Evolutionary conservation across 35 echinoderm and acorn worm genomes (phyloP), one percentile per base, ranked within the genome.

Genomic region (Hemicentrotus pulcherrimus): DNA sequence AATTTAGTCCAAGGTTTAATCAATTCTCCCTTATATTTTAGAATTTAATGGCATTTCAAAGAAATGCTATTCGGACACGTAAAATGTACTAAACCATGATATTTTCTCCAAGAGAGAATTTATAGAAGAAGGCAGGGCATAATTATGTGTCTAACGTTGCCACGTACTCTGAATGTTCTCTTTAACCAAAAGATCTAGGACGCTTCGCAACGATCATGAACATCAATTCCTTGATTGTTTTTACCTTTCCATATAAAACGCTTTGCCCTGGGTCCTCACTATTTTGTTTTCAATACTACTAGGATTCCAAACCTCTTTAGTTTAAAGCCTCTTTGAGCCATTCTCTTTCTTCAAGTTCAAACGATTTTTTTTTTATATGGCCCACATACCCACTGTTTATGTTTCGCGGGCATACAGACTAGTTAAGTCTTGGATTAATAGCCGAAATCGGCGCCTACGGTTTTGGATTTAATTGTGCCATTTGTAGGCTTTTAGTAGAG

Each of bases 401-500:
- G 65, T 78, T 22, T 22, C 19, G 22, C 9, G 22, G 18, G 65
- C 52, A 59, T 59, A 16, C 5, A 59, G 22, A 78, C 19, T 28
- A 78, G 65, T 78, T 28, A 78, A 78, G 19, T 22, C 65, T 78
- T n/a, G 65, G 65, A 78, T 78, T 78, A n/a, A n/a, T 78, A 22
- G 19, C 65, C 65, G 65, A 78, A 28, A 28, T 78, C 65, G 65
- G 65, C 19, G 65, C 65, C 65, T 28, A 2, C 18, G 22, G 65
- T 78, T n/a, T 78, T 22, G 65, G 65, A 78, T 78, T 78, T 78
- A 78, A 78, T 78, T 78, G 65, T 78, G 65, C 65, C n/a, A 78
- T 78, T 78, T 78, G 65, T 78, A 18, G 65, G 65, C 65, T 78
- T 78, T 78, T 78, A 78, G 65, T 78, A 78, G 65, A 78, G 65